Evolutionary conservation across 2,797 vertebrate species (phyloP).

Genomic region (Neomorphus geoffroyi): DNA sequence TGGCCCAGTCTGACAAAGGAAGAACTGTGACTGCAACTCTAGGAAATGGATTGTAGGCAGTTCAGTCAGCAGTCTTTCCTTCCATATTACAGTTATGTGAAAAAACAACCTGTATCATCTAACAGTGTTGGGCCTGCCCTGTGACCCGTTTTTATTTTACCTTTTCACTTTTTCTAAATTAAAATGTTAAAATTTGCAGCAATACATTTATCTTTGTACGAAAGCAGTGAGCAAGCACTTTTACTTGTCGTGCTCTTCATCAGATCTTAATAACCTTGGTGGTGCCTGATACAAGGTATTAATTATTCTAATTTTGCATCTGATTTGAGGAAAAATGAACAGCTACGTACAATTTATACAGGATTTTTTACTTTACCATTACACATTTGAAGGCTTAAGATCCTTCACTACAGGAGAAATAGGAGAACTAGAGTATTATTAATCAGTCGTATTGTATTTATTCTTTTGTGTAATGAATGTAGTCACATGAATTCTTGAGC

Average conservation of each 20-base stretch:
- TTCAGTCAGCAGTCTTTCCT: background rate
- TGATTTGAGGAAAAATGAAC: background rate
- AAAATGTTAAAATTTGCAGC: background rate
- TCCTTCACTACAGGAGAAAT: background rate
- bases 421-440: background rate
- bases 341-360: background rate
- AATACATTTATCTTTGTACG: background rate
- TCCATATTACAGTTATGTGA: background rate
- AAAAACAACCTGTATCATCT: background rate
- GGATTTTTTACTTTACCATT: background rate
- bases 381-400: background rate
- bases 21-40: background rate
- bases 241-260: background rate
- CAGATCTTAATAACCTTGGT: background rate
- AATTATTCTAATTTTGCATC: background rate
- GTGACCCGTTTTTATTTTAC: background rate
- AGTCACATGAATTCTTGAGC: background rate
- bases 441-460: background rate
- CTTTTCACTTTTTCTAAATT: background rate
- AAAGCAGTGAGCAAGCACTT: background rate
- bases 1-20: background rate
- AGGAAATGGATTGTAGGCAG: background rate
- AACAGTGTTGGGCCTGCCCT: background rate
- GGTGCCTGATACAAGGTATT: background rate
- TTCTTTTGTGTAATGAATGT: conserved; percentile 3